Conservation (phyloP, 2,797 vertebrate genomes). For the Labeo calbasu region DNA sequence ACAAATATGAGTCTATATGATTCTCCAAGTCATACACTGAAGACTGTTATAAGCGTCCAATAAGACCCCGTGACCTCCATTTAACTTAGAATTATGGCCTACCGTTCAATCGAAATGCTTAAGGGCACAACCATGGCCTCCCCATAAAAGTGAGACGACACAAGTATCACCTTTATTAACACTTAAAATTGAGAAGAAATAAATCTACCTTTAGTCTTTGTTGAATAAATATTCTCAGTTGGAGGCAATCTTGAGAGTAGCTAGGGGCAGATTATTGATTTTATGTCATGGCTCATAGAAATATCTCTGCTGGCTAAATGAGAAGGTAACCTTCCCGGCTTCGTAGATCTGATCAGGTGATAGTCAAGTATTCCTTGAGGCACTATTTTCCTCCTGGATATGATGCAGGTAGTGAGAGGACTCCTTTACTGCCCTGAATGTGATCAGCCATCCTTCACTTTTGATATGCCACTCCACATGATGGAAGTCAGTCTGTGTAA, state of each 20-base stretch:
- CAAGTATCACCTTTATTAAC: conserved; percentile 3
- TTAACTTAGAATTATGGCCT: conserved; percentile 4
- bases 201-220: conserved; percentile 24
- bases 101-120: conserved; percentile 26
- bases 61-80: background rate
- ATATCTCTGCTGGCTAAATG: conserved; percentile 33
- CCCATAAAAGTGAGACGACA: background rate
- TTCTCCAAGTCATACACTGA: background rate
- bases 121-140: background rate
- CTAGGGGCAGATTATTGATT: conserved; percentile 41
- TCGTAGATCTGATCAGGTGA: conserved; percentile 1
- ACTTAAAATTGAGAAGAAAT: conserved; percentile 18
- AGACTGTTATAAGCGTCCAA: background rate
- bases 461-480: conserved; percentile 13
- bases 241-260: conserved; percentile 15
- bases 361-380: conserved; percentile 25
- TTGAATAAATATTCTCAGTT: conserved; percentile 30
- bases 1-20: background rate
- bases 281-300: conserved; percentile 33
- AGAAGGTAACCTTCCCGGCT: conserved; percentile 27
- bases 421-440: conserved; percentile 9
- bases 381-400: conserved; percentile 19
- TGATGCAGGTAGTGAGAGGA: background rate
- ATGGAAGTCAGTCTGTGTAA: conserved; percentile 10
- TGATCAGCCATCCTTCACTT: conserved; percentile 14